Conservation (phyloP, 2,888 invertebrate species). For the Latheticus oryzae region DNA sequence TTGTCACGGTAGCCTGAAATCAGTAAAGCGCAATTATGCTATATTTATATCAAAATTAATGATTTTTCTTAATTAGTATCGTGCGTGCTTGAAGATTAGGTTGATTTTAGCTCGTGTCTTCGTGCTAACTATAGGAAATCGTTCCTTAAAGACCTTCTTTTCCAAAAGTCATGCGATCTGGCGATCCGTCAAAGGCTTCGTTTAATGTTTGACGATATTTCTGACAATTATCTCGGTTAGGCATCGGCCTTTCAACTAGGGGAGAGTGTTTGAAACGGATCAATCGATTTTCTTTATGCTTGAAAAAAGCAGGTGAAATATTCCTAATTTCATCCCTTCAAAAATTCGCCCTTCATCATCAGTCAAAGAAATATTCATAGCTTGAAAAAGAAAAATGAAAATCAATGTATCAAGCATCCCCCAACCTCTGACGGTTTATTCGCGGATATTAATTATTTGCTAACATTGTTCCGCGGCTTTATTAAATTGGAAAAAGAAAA, state of each 20-base stretch:
- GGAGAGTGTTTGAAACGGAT: neutral
- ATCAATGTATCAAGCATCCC: constrained; percentile 37
- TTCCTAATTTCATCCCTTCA: too few species aligned
- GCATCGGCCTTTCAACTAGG: constrained; percentile 29
- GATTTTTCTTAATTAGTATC: constrained; percentile 64
- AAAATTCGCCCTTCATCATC: constrained; percentile 11
- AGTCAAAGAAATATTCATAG: constrained; percentile 17
- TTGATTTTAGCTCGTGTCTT: constrained; percentile 54
- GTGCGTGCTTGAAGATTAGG: constrained; percentile 59
- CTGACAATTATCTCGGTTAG: constrained; percentile 52
- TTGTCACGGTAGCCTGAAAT: constrained; percentile 41
- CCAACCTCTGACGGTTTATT: constrained; percentile 28
- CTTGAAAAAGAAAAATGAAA: constrained; percentile 23
- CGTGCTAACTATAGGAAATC: constrained; percentile 57
- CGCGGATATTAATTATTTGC: constrained; percentile 58
- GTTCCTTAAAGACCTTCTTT: constrained; percentile 56
- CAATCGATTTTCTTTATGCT: constrained; percentile 31
- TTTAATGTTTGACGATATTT: constrained; percentile 58
- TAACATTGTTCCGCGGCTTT: constrained; percentile 58
- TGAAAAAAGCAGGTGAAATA: too few species aligned
- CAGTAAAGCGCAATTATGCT: constrained; percentile 58
- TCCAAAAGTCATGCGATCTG: constrained; percentile 58
- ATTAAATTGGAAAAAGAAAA: constrained; percentile 61
- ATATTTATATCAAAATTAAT: constrained; percentile 62
- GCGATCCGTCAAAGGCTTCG: constrained; percentile 62